Evolutionary conservation across 2,797 vertebrate genomes (phyloP).

Genomic region (Heliangelus exortis): DNA sequence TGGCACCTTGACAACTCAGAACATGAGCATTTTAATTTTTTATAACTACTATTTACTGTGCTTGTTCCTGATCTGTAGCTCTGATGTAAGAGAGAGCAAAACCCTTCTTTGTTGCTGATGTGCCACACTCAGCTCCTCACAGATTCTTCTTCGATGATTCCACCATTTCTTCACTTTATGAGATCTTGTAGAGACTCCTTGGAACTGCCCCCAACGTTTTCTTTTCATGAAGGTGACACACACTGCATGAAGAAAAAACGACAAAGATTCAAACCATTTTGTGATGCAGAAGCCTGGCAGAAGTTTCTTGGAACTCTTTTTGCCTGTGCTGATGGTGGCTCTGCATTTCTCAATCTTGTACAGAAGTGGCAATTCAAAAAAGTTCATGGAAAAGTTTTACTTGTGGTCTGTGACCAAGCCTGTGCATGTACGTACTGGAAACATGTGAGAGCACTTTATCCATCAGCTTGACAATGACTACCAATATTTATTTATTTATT

Average conservation of each 20-base stretch:
- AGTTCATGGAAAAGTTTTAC: conserved; percentile 38
- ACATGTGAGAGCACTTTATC: conserved; percentile 49
- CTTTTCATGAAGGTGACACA: neutral
- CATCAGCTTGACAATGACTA: conserved; percentile 62
- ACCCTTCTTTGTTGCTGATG: neutral
- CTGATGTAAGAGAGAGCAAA: neutral
- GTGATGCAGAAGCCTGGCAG: neutral
- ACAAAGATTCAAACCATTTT: neutral
- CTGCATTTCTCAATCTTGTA: neutral
- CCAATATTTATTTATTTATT: conserved; percentile 53
- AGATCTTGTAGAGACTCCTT: neutral
- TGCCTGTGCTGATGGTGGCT: neutral
- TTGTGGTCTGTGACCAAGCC: conserved; percentile 64
- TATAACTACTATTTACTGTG: no score
- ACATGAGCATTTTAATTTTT: no score
- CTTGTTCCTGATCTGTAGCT: neutral
- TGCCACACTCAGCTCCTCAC: no score
- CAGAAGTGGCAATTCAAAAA: conserved; percentile 44
- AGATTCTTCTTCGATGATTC: neutral
- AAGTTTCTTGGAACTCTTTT: neutral
- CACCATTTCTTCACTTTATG: neutral
- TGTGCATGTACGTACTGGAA: conserved; percentile 62
- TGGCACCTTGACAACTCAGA: no score
- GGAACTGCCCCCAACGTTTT: neutral
- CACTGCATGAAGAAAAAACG: neutral